These are phyloP conservation scores for Trachelus tabidus DNA, from an alignment of 2,888 invertebrate species.

Conservation along the genomic window DNA sequence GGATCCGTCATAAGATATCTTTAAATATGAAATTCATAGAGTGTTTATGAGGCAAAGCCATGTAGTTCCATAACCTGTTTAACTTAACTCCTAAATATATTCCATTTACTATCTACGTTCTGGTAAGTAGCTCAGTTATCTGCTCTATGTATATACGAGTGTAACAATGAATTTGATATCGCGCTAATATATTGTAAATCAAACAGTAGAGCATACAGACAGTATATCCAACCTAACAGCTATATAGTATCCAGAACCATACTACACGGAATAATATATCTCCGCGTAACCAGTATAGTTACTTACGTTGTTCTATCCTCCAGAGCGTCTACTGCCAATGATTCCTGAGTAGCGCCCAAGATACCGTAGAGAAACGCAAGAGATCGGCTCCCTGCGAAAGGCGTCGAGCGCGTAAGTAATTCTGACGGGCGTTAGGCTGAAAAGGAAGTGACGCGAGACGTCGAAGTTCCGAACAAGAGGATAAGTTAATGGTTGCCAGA, in stretches of 20 bases:
- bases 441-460: constrained; percentile 5
- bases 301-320: neutral
- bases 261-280: neutral
- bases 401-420: neutral
- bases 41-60: no score
- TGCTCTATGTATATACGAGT: constrained; percentile 44
- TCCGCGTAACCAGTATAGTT: neutral
- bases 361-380: constrained; percentile 17
- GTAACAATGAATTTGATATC: constrained; percentile 22
- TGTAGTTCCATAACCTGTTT: no score
- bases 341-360: constrained; percentile 42
- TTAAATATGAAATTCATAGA: no score
- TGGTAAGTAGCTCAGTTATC: constrained; percentile 31
- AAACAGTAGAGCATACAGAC: constrained; percentile 38
- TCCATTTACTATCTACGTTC: neutral
- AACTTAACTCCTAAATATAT: neutral
- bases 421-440: constrained; percentile 1
- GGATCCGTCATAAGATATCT: no score
- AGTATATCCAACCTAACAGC: neutral
- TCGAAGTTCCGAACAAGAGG: constrained; percentile 13
- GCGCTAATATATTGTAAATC: constrained; percentile 53
- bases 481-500: neutral
- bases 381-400: neutral
- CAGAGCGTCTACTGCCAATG: neutral
- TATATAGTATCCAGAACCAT: neutral